These are phyloP conservation scores for Tenrec ecaudatus DNA, from an alignment of 2,113 vertebrate genomes.

Conservation along the genomic window DNA sequence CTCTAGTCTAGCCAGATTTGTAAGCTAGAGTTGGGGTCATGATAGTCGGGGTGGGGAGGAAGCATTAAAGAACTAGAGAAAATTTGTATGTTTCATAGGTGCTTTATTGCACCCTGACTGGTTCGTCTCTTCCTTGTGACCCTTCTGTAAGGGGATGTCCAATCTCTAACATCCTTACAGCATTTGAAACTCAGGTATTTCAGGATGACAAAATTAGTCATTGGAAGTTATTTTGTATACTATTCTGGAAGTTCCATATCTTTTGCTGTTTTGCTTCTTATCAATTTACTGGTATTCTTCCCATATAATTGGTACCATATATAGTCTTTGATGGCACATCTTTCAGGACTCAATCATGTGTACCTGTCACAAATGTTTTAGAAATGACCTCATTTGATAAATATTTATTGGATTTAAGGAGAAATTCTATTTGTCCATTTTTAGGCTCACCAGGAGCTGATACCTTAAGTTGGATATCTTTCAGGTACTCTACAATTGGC, in stretches of 20 bases:
- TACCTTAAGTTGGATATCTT: not conserved
- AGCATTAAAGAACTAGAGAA: too few relatives aligned
- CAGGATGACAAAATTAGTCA: not conserved
- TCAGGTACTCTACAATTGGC: not conserved
- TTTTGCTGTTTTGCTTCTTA: not conserved
- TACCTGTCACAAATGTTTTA: not conserved
- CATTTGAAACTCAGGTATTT: not conserved
- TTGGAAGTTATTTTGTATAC: not conserved
- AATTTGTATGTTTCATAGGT: not conserved
- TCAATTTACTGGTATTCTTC: not conserved
- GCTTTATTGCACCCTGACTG: not conserved
- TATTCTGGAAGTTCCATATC: not conserved
- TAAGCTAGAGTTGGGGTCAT: too few relatives aligned
- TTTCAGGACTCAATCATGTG: too few relatives aligned
- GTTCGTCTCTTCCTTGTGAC: too few relatives aligned
- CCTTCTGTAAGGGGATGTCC: too few relatives aligned
- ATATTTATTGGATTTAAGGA: slow-evolving; percentile 38
- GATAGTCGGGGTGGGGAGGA: too few relatives aligned
- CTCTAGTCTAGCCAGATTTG: too few relatives aligned
- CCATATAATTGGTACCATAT: not conserved
- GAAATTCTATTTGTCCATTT: slow-evolving; percentile 15
- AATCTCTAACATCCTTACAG: too few relatives aligned
- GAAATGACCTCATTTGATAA: not conserved
- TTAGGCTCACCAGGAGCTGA: not conserved
- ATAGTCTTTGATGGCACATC: too few relatives aligned